Base-by-base conservation (phyloP, 2,888 invertebrate species). In the Apotomis capreana region DNA sequence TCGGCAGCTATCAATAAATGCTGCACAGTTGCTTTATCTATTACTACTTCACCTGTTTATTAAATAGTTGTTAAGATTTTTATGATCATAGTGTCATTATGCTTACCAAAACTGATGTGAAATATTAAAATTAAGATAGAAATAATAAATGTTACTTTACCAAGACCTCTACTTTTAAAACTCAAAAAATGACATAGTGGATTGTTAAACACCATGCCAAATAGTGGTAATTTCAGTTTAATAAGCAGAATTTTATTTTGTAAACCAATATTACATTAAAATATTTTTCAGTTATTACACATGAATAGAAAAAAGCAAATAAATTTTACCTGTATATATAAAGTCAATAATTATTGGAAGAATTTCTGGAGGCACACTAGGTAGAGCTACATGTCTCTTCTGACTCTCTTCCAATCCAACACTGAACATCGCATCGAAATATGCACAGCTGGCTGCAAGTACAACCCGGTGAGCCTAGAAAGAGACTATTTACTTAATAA, bases 381-480 rank as follows among this genome's bases (percentile, higher is more conserved):
- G 97, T 74, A 98, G 92, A 78, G 96, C 95, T n/a, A 98, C 96
- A 75, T 95, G 94, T 77, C 95, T 95, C 86, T 97, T 96, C 81
- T 96, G 95, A 80, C 96, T 96, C 88, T 98, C 98, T 75, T 96
- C 95, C 76, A 98, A 91, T 10, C 97, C 97, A 51, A 96, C 96
- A 77, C 96, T 96, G 85, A 98, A 98, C 98, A 98, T 98, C 58
- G 98, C 98, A 89, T 97, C 96, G 89, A 98, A 98, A 88, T 98
- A 98, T 70, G 97, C 96, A 90, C 98, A 97, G 77, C 97, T 96
- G 5, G 98, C 97, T 77, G 98, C 97, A 74, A 98, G 90, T 9
- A 98, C 96, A 13, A 97, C 96, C 78, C 97, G 94, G 86, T 98
- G 98, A 68, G 97, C 98, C 95, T 96, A 87, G 58, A 94, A 94